Evolutionary conservation across 2,888 invertebrate genomes (phyloP), one percentile per base, ranked within the genome.

Genomic region (Fragum whitleyi): DNA sequence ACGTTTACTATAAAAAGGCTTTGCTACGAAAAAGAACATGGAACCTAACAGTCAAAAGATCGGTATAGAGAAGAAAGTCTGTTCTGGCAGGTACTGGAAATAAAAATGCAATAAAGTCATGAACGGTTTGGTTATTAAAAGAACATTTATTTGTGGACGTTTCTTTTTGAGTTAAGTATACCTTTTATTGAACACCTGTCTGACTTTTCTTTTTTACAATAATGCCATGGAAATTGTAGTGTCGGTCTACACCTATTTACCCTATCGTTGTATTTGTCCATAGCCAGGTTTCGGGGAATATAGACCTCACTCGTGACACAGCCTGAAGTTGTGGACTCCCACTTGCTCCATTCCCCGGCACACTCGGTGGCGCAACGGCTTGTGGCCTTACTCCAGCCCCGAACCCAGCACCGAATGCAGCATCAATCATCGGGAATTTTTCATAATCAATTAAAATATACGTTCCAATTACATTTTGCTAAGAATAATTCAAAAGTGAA

Each of bases 191-290:
- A n/a, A n/a, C n/a, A n/a, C n/a, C n/a, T n/a, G n/a, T n/a, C n/a
- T n/a, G n/a, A n/a, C n/a, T 21, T 51, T 16, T 53, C 7, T n/a
- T n/a, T 3, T 19, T 5, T 53, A 21, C 21, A 53, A 9, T 53
- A n/a, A 7, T n/a, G 23, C 23, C 53, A 53, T 53, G 53, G 53
- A 53, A 53, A 53, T 1, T 7, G 23, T 19, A 53, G 32, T 36
- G 9, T 36, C 32, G 9, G 32, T 9, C 26, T 57, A 57, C 26
- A 28, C 26, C 21, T 36, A 69, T 28, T 57, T 95, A 96, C 96
- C 96, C 95, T 92, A 95, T 95, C 80, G 95, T 95, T 86, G 95
- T 94, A 92, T 82, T 85, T 7, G 69, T 75, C 82, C 85, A 85
- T 5, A 85, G 61, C 85, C 85, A 85, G 5, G 82, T 85, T 68